These are phyloP conservation scores for Amiota communis DNA, from an alignment of 2,888 invertebrate species.

Conservation along the genomic window DNA sequence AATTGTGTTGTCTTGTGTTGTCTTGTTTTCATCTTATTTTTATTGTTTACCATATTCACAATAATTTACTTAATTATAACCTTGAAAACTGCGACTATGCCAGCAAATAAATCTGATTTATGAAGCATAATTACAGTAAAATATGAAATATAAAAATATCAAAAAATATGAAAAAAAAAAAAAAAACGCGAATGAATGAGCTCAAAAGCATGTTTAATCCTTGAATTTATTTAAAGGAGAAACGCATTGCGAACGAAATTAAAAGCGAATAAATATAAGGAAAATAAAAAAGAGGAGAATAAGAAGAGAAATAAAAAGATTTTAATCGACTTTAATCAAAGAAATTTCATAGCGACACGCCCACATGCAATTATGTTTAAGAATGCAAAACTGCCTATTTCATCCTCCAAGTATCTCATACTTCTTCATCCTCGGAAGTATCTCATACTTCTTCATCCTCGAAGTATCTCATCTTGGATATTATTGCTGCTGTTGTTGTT, in stretches of 20 bases:
- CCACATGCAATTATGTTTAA: slow-evolving; percentile 70
- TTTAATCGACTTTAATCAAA: slow-evolving; percentile 70
- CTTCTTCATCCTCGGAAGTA: too few species aligned
- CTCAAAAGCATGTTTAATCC: slow-evolving; percentile 22
- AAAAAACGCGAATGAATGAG: slow-evolving; percentile 12
- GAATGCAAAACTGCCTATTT: slow-evolving; percentile 60
- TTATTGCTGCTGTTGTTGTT: slow-evolving; percentile 15
- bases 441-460: too few species aligned
- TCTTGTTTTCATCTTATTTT: too few species aligned
- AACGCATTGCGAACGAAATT: slow-evolving; percentile 16
- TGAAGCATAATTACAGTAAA: slow-evolving; percentile 36
- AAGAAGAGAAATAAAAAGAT: slow-evolving; percentile 51
- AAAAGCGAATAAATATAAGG: slow-evolving; percentile 3
- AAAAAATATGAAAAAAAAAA: neutral
- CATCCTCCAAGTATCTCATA: neutral
- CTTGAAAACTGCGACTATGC: slow-evolving; percentile 9
- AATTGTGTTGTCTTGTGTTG: too few species aligned
- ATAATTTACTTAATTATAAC: slow-evolving; percentile 37
- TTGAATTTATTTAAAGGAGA: slow-evolving; percentile 35
- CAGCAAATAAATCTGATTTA: slow-evolving; percentile 36
- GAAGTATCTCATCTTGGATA: neutral
- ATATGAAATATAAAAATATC: slow-evolving; percentile 22
- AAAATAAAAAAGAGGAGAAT: neutral
- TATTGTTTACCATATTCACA: neutral
- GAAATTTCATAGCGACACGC: slow-evolving; percentile 67